Percentiles rank a stretch among this genome's conserved stretches.
Evolutionary conservation across 2,113 vertebrate species (phyloP).

Genomic region (Psilopsiagon aymara): DNA sequence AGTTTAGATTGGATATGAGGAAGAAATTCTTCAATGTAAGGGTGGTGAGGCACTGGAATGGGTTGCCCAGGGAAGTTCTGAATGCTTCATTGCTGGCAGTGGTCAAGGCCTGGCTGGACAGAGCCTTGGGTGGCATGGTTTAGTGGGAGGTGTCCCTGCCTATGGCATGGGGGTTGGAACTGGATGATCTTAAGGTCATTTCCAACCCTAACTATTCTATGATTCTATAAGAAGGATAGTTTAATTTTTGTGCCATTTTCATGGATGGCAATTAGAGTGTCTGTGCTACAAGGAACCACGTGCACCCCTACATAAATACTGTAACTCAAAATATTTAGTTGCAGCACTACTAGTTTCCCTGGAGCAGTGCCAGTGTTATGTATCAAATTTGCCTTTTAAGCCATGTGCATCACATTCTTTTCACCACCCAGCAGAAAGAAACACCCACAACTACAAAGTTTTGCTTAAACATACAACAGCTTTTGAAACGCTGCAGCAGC

Average conservation of each 20-base stretch:
- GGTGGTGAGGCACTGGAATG: too few relatives aligned
- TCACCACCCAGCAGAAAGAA: neutral
- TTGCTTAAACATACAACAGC: slow-evolving; percentile 11
- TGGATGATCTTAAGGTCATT: too few relatives aligned
- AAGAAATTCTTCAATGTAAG: too few relatives aligned
- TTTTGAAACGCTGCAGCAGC: neutral
- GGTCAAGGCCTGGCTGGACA: too few relatives aligned
- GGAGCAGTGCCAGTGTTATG: neutral
- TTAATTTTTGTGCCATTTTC: neutral
- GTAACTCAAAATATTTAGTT: neutral
- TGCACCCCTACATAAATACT: neutral
- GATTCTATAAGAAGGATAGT: neutral
- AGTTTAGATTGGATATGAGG: too few relatives aligned
- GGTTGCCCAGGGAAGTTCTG: too few relatives aligned
- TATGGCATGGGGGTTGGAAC: too few relatives aligned
- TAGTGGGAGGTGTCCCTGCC: too few relatives aligned
- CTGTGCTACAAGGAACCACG: neutral
- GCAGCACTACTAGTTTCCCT: neutral
- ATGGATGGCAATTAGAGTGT: neutral
- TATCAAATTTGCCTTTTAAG: neutral
- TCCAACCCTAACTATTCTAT: too few relatives aligned
- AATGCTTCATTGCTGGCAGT: too few relatives aligned
- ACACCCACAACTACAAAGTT: slow-evolving; percentile 37
- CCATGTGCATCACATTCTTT: neutral
- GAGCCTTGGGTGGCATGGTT: too few relatives aligned